Percentiles rank a stretch among this genome's conserved stretches.
Conservation (phyloP, 2,113 vertebrate genomes). For the Empidonax alnorum region DNA sequence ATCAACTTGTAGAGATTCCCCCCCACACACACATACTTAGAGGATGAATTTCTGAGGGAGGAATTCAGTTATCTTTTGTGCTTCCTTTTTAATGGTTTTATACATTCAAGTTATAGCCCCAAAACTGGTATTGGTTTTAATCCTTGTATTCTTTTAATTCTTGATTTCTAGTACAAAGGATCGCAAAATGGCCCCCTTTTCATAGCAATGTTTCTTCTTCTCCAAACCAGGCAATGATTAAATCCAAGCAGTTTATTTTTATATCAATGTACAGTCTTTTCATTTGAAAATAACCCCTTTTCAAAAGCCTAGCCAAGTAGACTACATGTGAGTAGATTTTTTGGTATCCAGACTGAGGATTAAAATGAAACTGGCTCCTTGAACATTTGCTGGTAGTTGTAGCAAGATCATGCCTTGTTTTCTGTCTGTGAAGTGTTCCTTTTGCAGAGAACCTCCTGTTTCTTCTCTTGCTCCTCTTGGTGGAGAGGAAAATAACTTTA, state of each 20-base stretch:
- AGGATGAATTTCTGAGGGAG: neutral
- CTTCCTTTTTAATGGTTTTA: neutral
- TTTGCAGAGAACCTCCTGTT: neutral
- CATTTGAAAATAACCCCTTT: neutral
- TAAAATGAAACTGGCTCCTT: neutral
- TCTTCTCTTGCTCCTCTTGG: neutral
- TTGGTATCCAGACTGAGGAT: neutral
- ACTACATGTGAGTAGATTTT: neutral
- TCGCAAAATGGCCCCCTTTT: neutral
- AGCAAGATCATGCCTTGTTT: neutral
- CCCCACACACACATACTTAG: neutral
- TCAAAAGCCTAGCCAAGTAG: neutral
- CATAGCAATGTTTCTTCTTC: neutral
- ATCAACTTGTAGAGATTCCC: neutral
- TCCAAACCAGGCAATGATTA: neutral
- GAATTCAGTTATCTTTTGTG: neutral
- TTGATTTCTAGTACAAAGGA: neutral
- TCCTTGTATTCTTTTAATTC: neutral
- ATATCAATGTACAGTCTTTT: neutral
- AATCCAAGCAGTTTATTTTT: neutral
- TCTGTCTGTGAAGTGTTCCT: neutral
- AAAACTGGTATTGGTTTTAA: neutral
- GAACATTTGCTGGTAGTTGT: neutral
- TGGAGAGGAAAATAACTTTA: neutral
- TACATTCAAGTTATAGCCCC: neutral